Evolutionary conservation across 2,888 invertebrate genomes (phyloP).

Genomic region (Erebia ligea): DNA sequence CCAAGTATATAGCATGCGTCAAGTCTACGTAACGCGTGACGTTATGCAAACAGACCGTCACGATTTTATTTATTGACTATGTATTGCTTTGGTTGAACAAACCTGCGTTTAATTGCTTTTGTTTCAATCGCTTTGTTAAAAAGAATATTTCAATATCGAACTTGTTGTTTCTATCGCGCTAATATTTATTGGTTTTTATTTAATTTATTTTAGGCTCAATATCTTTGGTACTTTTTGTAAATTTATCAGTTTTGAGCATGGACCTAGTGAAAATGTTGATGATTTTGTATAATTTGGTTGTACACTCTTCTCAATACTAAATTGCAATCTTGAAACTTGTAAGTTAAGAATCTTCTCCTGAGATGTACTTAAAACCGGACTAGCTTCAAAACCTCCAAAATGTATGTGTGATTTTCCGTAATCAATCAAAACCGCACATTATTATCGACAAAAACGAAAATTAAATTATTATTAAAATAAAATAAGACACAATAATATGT

Average conservation of each 20-base stretch:
- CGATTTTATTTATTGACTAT: slow-evolving; percentile 18
- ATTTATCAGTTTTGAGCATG: neutral
- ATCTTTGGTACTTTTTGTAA: neutral
- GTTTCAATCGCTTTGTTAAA: slow-evolving; percentile 11
- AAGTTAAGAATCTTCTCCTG: neutral
- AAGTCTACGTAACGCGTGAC: slow-evolving; percentile 18
- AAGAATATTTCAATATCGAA: slow-evolving; percentile 20
- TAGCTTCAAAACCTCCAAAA: too few relatives aligned
- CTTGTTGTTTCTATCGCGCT: slow-evolving; percentile 17
- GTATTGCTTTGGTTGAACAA: slow-evolving; percentile 6
- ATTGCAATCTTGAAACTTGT: neutral
- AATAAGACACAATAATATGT: too few relatives aligned
- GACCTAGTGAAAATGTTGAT: too few relatives aligned
- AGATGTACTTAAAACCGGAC: too few relatives aligned
- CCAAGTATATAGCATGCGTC: slow-evolving; percentile 16
- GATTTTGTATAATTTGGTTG: neutral
- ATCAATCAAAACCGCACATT: too few relatives aligned
- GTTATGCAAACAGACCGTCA: slow-evolving; percentile 20
- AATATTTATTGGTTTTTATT: slow-evolving; percentile 4
- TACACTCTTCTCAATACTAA: neutral
- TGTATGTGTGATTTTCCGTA: too few relatives aligned
- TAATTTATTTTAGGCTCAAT: slow-evolving; percentile 22
- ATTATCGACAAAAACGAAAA: too few relatives aligned
- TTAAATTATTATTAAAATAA: too few relatives aligned
- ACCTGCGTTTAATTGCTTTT: slow-evolving; percentile 10